Percentiles rank a stretch among this genome's conserved stretches.
Conservation (phyloP, 2,113 vertebrate species). For the Lucifuga dentata region DNA sequence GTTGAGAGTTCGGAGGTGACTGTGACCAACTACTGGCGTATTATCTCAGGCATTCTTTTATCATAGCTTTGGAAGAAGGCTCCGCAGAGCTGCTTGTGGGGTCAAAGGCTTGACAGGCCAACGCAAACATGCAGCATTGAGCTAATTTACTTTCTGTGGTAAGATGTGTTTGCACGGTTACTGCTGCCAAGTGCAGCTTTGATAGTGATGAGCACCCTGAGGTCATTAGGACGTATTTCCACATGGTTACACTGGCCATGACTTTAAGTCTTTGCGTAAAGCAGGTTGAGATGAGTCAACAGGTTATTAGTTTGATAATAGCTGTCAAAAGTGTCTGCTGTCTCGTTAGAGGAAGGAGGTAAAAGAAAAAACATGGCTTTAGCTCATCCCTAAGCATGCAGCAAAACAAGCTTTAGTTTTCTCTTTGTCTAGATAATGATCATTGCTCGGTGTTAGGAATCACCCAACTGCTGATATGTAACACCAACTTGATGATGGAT, state of each 20-base stretch:
- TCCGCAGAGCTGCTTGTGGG: conserved; percentile 1
- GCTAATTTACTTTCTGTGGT: conserved; percentile 3
- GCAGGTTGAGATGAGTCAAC: conserved; percentile 7
- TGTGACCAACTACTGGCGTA: conserved; percentile 29
- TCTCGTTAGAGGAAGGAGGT: background rate
- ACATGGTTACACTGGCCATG: conserved; percentile 12
- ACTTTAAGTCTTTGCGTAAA: conserved; percentile 19
- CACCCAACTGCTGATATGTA: conserved; percentile 35
- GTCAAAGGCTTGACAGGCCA: conserved; percentile 27
- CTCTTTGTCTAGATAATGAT: conserved; percentile 27
- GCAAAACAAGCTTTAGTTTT: background rate
- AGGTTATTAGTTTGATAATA: background rate
- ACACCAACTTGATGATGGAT: conserved; percentile 38
- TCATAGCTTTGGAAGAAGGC: conserved; percentile 10
- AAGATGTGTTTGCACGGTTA: conserved; percentile 17
- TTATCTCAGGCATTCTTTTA: conserved; percentile 23
- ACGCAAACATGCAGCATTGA: conserved; percentile 15
- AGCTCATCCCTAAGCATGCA: background rate
- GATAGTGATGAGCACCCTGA: background rate
- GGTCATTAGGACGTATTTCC: conserved; percentile 18
- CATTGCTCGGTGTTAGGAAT: conserved; percentile 28
- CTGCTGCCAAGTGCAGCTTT: conserved; percentile 1
- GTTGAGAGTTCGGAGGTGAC: conserved; percentile 16
- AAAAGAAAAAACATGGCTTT: background rate
- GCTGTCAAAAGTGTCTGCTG: background rate